Conservation (phyloP, 2,888 invertebrate genomes). For the Drosophila neonasuta region DNA sequence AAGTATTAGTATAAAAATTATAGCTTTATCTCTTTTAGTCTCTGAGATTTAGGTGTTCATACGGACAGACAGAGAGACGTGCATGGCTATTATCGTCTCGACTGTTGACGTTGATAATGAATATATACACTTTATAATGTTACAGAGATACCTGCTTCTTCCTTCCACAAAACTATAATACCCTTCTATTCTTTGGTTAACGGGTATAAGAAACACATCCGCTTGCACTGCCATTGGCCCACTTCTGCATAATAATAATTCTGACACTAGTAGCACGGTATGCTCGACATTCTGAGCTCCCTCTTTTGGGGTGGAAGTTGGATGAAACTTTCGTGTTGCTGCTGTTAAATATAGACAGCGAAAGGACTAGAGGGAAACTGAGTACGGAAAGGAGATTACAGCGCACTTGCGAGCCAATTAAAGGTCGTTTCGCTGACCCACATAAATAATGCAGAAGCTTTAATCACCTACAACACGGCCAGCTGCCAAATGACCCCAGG, state of each 20-base stretch:
- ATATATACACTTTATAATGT: no score
- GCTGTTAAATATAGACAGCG: slow-evolving; percentile 43
- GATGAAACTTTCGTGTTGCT: slow-evolving; percentile 36
- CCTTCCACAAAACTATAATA: no score
- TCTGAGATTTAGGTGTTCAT: no score
- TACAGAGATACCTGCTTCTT: no score
- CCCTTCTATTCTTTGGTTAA: no score
- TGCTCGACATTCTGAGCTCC: background rate
- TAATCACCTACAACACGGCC: slow-evolving; percentile 70
- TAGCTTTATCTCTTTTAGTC: no score
- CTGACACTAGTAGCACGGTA: slow-evolving; percentile 6
- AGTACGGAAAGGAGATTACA: slow-evolving; percentile 21
- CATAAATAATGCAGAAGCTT: slow-evolving; percentile 73
- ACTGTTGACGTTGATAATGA: no score
- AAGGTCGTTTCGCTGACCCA: slow-evolving; percentile 70
- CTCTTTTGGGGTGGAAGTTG: background rate
- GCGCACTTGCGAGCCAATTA: slow-evolving; percentile 67
- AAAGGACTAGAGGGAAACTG: slow-evolving; percentile 10
- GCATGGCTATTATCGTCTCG: no score
- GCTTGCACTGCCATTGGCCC: slow-evolving; percentile 19
- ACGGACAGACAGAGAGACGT: no score
- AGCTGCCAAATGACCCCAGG: slow-evolving; percentile 62
- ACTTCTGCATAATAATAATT: slow-evolving; percentile 23
- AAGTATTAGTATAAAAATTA: no score
- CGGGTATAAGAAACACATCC: slow-evolving; percentile 2